These are phyloP conservation scores for Saccostrea echinata DNA, from an alignment of 1,140 invertebrate species.

Conservation along the genomic window DNA sequence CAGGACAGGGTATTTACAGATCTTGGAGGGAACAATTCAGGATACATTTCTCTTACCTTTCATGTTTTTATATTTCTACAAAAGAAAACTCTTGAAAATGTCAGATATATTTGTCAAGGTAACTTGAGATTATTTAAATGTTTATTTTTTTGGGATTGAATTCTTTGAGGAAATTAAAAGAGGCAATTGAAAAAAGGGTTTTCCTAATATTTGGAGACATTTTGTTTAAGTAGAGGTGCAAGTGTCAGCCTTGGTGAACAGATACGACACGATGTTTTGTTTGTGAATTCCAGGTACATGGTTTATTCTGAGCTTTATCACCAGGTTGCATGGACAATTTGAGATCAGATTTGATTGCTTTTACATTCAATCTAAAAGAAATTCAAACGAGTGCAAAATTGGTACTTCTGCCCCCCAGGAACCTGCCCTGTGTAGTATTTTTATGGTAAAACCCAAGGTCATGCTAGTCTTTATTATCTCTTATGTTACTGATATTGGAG, in stretches of 20 bases:
- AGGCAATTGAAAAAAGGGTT: not conserved
- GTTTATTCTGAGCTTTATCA: conserved; percentile 24
- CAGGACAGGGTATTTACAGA: not conserved
- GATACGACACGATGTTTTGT: conserved; percentile 13
- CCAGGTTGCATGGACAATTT: conserved; percentile 9
- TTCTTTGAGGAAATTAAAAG: conserved; percentile 23
- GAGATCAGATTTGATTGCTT: conserved; percentile 20
- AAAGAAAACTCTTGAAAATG: conserved; percentile 1
- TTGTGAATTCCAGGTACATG: not conserved
- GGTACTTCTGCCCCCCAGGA: not conserved
- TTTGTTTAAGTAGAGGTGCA: conserved; percentile 16
- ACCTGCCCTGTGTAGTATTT: not conserved
- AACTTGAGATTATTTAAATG: conserved; percentile 26
- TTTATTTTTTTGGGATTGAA: conserved; percentile 19
- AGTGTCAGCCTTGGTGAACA: not conserved
- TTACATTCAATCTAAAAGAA: conserved; percentile 2
- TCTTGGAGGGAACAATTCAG: not conserved
- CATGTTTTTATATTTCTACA: conserved; percentile 13
- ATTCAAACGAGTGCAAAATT: not conserved
- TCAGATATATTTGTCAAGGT: not conserved
- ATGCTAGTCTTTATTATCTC: not conserved
- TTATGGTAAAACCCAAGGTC: not conserved
- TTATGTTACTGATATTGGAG: not conserved
- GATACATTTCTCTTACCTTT: conserved; percentile 1
- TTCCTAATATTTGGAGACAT: conserved; percentile 27